Evolutionary conservation across 2,888 invertebrate species (phyloP).

Genomic region (Copidosoma aretas): DNA sequence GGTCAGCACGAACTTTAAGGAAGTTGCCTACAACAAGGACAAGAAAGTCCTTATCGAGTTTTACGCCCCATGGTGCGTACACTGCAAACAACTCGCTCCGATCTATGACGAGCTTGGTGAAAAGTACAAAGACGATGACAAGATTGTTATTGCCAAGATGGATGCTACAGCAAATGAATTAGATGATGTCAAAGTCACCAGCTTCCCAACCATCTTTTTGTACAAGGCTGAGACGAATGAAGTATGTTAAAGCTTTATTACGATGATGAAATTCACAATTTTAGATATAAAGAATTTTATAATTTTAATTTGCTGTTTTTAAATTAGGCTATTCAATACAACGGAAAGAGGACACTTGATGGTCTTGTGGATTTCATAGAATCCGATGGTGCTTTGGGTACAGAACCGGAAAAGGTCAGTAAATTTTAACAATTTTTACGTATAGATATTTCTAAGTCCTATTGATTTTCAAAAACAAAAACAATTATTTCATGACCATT

Average conservation of each 20-base stretch:
- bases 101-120: slow-evolving; percentile 96
- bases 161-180: slow-evolving; percentile 98
- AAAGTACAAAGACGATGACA: slow-evolving; percentile 83
- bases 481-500: too few species aligned
- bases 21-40: slow-evolving; percentile 82
- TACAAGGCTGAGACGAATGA: slow-evolving; percentile 94
- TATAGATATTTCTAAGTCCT: not conserved
- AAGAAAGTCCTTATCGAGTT: slow-evolving; percentile 98
- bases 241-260: slow-evolving; percentile 58
- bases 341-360: slow-evolving; percentile 93
- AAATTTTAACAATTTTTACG: slow-evolving; percentile 8
- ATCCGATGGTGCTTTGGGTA: slow-evolving; percentile 82
- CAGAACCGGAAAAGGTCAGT: slow-evolving; percentile 70
- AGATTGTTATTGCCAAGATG: slow-evolving; percentile 95
- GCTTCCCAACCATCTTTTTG: slow-evolving; percentile 93
- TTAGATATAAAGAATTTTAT: slow-evolving; percentile 14
- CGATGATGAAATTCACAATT: not conserved
- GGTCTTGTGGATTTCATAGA: slow-evolving; percentile 94
- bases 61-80: slow-evolving; percentile 99
- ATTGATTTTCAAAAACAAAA: not conserved
- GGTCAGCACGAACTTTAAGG: slow-evolving; percentile 94
- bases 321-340: slow-evolving; percentile 80
- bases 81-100: slow-evolving; percentile 96
- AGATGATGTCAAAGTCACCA: slow-evolving; percentile 92
- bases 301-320: slow-evolving; percentile 34